Evolutionary conservation across 2,888 invertebrate genomes (phyloP), one percentile per base, ranked within the genome.

Genomic region (Norana najaformis): DNA sequence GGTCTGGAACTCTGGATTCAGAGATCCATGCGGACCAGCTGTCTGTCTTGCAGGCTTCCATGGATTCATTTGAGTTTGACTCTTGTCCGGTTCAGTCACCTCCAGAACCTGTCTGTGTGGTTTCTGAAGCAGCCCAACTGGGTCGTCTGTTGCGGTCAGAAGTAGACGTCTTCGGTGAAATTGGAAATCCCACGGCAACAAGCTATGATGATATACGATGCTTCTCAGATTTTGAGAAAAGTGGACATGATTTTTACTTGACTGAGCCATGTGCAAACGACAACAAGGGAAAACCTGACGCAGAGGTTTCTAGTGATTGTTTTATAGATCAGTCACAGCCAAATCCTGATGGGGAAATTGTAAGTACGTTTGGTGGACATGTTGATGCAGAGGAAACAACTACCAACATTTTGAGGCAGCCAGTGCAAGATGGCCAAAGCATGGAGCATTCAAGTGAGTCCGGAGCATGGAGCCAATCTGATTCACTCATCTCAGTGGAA

Each of bases 401-500:
- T n/a, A 30, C 69, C 30, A 69, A 69, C 69, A n/a, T 69, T 69
- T 69, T 69, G n/a, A n/a, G n/a, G n/a, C 53, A 53, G 53, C 53
- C 36, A 18, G 14, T n/a, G 34, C 30, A n/a, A 14, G 30, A n/a
- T n/a, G 88, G 36, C 34, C 14, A 85, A 34, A 94, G 93, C 53
- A 94, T 94, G 94, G 93, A 93, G 90, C 93, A 94, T 38, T 94
- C 94, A 23, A 92, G 93, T 88, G 94, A 94, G 91, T 94, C 94
- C 34, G 93, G 93, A 41, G 92, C 92, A 18, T 92, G 91, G 91
- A 92, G 92, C 88, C 92, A 92, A 88, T 90, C 89, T 69, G 92
- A 92, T 69, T 89, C 90, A 69, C 91, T 91, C 35, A 47, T 91
- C 69, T 91, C 92, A 30, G 89, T 91, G 36, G 92, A 91, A 69